Conservation (phyloP, 2,888 invertebrate species). For the Torymus aiolomorphi region DNA sequence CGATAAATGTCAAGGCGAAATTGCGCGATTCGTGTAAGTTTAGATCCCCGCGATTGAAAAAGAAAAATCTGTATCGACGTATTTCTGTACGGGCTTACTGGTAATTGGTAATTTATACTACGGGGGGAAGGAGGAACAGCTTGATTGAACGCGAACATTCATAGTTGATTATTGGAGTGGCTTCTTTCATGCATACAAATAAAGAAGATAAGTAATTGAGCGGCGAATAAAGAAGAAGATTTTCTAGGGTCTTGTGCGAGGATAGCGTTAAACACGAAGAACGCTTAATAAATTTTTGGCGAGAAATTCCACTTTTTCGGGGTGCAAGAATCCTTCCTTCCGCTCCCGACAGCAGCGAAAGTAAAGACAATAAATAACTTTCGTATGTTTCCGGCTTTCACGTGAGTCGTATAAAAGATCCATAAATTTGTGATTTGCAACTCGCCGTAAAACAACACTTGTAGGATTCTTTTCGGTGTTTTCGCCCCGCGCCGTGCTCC, state of each 20-base stretch:
- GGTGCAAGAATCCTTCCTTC: conserved; percentile 8
- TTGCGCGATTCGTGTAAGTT: conserved; percentile 32
- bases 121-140: too few species aligned
- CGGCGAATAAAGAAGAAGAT: neutral
- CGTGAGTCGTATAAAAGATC: conserved; percentile 24
- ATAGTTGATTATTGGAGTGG: neutral
- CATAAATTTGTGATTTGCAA: conserved; percentile 36
- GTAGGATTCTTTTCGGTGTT: conserved; percentile 33
- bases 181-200: neutral
- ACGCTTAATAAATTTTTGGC: neutral
- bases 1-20: conserved; percentile 9
- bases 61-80: neutral
- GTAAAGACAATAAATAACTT: conserved; percentile 32
- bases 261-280: neutral
- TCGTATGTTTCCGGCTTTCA: neutral
- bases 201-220: neutral
- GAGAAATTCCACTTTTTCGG: neutral
- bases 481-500: neutral
- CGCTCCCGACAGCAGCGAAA: neutral
- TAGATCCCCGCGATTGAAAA: conserved; percentile 29
- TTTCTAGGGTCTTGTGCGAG: too few species aligned
- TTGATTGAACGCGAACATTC: too few species aligned
- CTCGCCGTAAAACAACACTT: conserved; percentile 38
- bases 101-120: too few species aligned
- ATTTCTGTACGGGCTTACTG: neutral